Evolutionary conservation across 2,113 vertebrate species (phyloP).

Genomic region (Morone chrysops): DNA sequence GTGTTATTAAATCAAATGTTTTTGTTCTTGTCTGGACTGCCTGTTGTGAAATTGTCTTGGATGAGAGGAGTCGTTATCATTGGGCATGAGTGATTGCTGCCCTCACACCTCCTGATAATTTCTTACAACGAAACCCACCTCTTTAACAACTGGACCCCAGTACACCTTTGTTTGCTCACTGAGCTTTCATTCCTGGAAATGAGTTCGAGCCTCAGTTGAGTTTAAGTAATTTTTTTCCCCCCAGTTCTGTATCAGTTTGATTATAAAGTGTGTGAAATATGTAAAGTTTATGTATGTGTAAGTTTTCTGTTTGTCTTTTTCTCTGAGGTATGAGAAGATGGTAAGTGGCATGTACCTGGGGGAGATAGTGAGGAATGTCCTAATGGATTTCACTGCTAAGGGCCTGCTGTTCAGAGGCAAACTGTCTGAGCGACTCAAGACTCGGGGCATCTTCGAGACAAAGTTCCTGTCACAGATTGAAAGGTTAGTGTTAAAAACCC

Average conservation of each 20-base stretch:
- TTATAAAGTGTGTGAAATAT: background rate
- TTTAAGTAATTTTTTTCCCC: background rate
- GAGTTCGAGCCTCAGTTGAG: too few species aligned
- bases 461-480: slow-evolving; percentile 98
- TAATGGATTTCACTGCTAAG: slow-evolving; percentile 91
- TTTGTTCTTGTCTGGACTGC: background rate
- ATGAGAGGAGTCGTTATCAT: background rate
- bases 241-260: background rate
- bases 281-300: background rate
- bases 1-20: background rate
- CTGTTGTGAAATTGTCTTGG: background rate
- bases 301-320: slow-evolving; percentile 18
- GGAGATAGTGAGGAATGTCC: slow-evolving; percentile 94
- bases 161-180: background rate
- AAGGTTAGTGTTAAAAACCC: slow-evolving; percentile 82
- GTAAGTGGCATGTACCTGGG: slow-evolving; percentile 99
- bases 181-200: background rate
- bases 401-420: slow-evolving; percentile 95
- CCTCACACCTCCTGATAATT: background rate
- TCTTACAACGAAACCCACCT: background rate
- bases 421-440: slow-evolving; percentile 95
- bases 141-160: background rate
- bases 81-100: background rate
- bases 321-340: slow-evolving; percentile 95
- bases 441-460: slow-evolving; percentile 94